Evolutionary conservation across 2,797 vertebrate genomes (phyloP), one percentile per base, ranked within the genome.

Genomic region (Gouania willdenowi): DNA sequence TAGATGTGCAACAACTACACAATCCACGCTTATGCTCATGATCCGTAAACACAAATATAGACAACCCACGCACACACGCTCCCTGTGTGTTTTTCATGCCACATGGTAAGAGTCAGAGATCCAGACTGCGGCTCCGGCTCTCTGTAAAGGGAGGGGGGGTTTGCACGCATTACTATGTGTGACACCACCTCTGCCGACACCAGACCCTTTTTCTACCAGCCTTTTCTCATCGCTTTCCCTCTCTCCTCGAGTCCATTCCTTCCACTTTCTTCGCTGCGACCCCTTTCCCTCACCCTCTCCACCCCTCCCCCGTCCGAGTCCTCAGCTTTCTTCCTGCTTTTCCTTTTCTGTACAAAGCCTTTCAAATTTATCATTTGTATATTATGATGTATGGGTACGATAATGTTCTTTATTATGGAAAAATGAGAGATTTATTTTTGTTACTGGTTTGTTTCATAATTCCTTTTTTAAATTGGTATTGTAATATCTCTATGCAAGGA

Each of bases 401-500:
- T 92, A 92, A 96, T 94, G 95, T 97, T 95, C 93, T 97, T 95
- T 97, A 96, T 96, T 97, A 94, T 95, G 92, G 92, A 94, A 93
- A 80, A 81, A 82, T 77, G 77, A 78, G 82, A 87, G 83, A 94
- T 97, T 97, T 98, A 97, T 98, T 98, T 97, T 98, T 97, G 94
- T 97, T 97, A 98, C 94, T 75, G 90, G 94, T 97, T 95, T 95
- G 94, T 97, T 97, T 97, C 94, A 94, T 97, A 98, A 98, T 97
- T 95, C 93, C 73, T 97, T 98, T 98, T 97, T 94, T 95, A 97
- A 97, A 97, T 98, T 96, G 93, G 94, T 98, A 98, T 98, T 98
- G 96, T 98, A 98, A 98, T 94, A 97, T 98, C 97, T 98, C 96
- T 98, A 98, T 98, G 96, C 96, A 98, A 98, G 95, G 94, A 93